Evolutionary conservation across 2,797 vertebrate genomes (phyloP).

Genomic region (Petrocephalus schoutedeni): DNA sequence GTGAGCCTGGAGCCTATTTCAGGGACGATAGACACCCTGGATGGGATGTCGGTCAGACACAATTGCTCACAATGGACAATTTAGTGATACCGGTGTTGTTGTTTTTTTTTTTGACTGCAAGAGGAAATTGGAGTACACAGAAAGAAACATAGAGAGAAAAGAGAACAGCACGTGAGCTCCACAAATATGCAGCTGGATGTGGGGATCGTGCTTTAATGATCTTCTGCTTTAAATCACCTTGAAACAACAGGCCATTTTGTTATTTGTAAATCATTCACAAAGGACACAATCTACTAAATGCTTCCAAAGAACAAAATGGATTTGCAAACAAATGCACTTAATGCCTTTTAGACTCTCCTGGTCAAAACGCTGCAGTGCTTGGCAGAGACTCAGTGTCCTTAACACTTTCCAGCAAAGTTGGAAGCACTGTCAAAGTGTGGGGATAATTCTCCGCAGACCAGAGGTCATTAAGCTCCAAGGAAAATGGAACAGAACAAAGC

Average conservation of each 20-base stretch:
- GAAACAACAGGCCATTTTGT: not conserved
- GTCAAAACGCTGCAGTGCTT: not conserved
- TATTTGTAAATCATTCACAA: not conserved
- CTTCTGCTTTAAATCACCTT: not conserved
- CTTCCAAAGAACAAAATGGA: not conserved
- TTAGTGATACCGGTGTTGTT: not conserved
- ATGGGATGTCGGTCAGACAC: not conserved
- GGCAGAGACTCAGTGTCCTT: not conserved
- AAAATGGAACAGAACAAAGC: not conserved
- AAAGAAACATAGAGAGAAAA: not conserved
- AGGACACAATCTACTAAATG: not conserved
- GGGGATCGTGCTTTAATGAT: not conserved
- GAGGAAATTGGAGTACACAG: not conserved
- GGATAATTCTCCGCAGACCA: not conserved
- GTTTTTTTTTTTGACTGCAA: not conserved
- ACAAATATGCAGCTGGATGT: not conserved
- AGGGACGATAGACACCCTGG: not conserved
- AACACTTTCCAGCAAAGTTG: not conserved
- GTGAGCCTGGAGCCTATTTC: not conserved
- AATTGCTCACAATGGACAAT: not conserved
- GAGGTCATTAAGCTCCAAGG: constrained; percentile 10
- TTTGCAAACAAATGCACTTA: not conserved
- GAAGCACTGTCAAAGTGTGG: not conserved
- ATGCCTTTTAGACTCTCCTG: not conserved
- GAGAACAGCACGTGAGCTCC: not conserved